Conservation (phyloP, 2,113 vertebrate genomes). For the Cheirogaleus medius region DNA sequence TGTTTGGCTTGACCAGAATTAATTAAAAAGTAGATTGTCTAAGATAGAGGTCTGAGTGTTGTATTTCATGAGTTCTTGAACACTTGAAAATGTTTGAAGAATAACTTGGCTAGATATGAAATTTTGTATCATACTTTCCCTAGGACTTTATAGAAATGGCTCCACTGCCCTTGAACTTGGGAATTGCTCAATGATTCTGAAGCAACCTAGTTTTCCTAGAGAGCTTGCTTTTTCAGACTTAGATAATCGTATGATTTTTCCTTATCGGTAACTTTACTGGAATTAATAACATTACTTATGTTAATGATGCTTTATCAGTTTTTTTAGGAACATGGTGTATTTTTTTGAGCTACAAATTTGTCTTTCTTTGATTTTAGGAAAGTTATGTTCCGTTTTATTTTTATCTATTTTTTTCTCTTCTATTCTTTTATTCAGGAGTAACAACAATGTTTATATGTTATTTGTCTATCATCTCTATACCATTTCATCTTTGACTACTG, state of each 20-base stretch:
- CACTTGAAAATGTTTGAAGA: neutral
- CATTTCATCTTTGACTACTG: neutral
- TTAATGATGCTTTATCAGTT: neutral
- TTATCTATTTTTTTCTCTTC: neutral
- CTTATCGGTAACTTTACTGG: neutral
- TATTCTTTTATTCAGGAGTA: neutral
- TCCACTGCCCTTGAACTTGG: neutral
- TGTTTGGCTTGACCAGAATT: neutral
- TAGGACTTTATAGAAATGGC: neutral
- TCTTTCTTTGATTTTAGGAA: conserved; percentile 17
- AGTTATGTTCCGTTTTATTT: neutral
- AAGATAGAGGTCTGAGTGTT: neutral
- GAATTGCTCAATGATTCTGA: neutral
- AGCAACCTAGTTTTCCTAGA: neutral
- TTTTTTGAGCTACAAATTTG: conserved; percentile 13
- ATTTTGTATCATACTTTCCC: neutral
- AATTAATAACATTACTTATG: neutral
- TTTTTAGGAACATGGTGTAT: neutral
- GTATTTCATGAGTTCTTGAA: neutral
- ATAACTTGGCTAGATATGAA: neutral
- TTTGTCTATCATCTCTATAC: neutral
- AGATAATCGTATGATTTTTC: neutral
- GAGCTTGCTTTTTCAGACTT: neutral
- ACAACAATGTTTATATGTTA: neutral
- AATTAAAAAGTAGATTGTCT: neutral